phyloP scores from a whole-genome alignment of 2,888 invertebrate species.

The Desoria tigrina region DNA sequence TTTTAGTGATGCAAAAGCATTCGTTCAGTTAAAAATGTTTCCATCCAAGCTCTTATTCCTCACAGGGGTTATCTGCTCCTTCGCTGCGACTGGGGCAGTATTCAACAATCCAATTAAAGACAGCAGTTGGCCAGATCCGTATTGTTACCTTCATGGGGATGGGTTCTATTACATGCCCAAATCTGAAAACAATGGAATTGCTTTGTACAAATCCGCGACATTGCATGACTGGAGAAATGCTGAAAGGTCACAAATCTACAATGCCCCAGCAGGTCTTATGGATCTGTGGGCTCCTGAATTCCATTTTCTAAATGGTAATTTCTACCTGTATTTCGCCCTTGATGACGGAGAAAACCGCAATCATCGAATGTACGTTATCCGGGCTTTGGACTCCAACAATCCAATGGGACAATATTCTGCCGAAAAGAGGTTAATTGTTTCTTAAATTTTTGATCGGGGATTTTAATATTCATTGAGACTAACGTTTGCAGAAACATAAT shows the following conservation, averaged over 20 bases:
- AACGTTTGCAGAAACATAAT: background rate
- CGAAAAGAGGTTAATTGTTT: slow-evolving; percentile 46
- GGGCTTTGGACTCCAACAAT: slow-evolving; percentile 40
- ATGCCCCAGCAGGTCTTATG: slow-evolving; percentile 33
- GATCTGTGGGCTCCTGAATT: slow-evolving; percentile 45
- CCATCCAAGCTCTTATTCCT: too few species aligned
- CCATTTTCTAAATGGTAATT: slow-evolving; percentile 37
- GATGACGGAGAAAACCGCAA: slow-evolving; percentile 45
- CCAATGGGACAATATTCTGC: slow-evolving; percentile 41
- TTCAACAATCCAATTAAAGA: slow-evolving; percentile 39
- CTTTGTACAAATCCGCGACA: slow-evolving; percentile 33
- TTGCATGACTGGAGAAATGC: slow-evolving; percentile 41
- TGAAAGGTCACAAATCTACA: slow-evolving; percentile 31
- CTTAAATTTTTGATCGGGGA: too few species aligned
- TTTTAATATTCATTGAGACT: too few species aligned
- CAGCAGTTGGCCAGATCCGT: slow-evolving; percentile 39
- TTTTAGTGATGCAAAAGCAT: too few species aligned
- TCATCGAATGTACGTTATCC: slow-evolving; percentile 50
- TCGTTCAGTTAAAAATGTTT: too few species aligned
- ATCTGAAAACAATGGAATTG: slow-evolving; percentile 40
- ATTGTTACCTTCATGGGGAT: slow-evolving; percentile 33
- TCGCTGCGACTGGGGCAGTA: background rate
- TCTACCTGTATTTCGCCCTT: slow-evolving; percentile 43
- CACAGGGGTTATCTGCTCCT: too few species aligned
- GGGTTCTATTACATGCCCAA: slow-evolving; percentile 46